Evolutionary conservation across 1,140 invertebrate genomes (phyloP).

Genomic region (Drosophila elegans): DNA sequence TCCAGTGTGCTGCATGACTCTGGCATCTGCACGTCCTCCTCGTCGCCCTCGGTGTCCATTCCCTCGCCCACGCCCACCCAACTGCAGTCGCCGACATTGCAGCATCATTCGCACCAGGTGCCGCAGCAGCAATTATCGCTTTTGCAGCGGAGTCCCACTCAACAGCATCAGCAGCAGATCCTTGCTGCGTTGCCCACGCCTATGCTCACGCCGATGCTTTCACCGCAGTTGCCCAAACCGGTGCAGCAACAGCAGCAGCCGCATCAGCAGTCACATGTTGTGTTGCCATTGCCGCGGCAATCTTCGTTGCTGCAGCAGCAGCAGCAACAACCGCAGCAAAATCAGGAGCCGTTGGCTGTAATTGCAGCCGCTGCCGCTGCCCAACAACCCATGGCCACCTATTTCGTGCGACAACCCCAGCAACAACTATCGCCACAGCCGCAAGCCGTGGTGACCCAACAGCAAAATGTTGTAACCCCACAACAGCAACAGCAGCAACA

Average conservation of each 20-base stretch:
- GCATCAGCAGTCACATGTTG: constrained; percentile 19
- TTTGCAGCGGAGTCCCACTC: constrained; percentile 62
- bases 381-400: constrained; percentile 51
- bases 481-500: constrained; percentile 16
- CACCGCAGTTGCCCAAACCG: constrained; percentile 51
- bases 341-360: constrained; percentile 63
- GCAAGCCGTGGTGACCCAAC: constrained; percentile 18
- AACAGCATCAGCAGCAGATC: constrained; percentile 58
- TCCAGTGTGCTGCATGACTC: constrained; percentile 79
- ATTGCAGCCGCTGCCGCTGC: constrained; percentile 63
- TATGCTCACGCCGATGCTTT: constrained; percentile 57
- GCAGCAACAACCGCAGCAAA: constrained; percentile 26
- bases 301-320: constrained; percentile 45
- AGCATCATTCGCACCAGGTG: constrained; percentile 44
- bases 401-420: constrained; percentile 48
- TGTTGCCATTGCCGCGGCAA: constrained; percentile 17
- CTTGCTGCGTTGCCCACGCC: constrained; percentile 68
- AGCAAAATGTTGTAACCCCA: constrained; percentile 13
- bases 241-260: constrained; percentile 28
- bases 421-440: constrained; percentile 35
- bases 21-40: constrained; percentile 81
- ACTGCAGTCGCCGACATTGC: constrained; percentile 68
- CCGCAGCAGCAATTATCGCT: constrained; percentile 51
- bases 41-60: constrained; percentile 76
- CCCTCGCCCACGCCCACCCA: constrained; percentile 75